Conservation (phyloP, 2,888 invertebrate species). For the Apamea anceps region DNA sequence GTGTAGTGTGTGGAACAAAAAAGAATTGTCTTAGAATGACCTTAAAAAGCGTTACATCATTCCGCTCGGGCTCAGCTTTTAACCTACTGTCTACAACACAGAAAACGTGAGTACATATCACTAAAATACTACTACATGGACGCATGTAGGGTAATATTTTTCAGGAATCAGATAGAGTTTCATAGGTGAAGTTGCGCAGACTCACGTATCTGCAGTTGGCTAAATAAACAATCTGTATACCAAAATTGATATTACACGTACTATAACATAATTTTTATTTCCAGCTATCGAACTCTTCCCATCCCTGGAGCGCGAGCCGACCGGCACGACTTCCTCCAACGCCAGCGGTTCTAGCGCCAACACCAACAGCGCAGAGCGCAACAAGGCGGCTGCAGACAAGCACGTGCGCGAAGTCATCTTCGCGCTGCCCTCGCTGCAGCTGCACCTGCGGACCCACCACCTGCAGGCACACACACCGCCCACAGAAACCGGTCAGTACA, state of each 20-base stretch:
- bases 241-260: neutral
- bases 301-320: slow-evolving; percentile 93
- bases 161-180: neutral
- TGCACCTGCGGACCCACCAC: slow-evolving; percentile 98
- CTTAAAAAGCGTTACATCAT: neutral
- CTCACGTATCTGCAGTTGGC: neutral
- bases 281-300: slow-evolving; percentile 97
- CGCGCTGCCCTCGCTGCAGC: slow-evolving; percentile 97
- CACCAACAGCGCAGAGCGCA: slow-evolving; percentile 86
- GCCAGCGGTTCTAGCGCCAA: slow-evolving; percentile 84
- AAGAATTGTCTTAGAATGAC: neutral
- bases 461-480: slow-evolving; percentile 94
- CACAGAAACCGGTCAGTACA: slow-evolving; percentile 87
- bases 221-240: neutral
- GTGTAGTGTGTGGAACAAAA: neutral
- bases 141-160: neutral
- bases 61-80: neutral
- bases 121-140: neutral
- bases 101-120: neutral
- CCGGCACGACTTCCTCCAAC: slow-evolving; percentile 77
- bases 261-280: neutral
- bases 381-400: slow-evolving; percentile 79
- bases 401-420: slow-evolving; percentile 99
- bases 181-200: neutral
- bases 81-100: too few relatives aligned